Percentiles rank a stretch among this genome's conserved stretches.
Conservation (phyloP, 2,113 vertebrate species). For the Callipepla californica region DNA sequence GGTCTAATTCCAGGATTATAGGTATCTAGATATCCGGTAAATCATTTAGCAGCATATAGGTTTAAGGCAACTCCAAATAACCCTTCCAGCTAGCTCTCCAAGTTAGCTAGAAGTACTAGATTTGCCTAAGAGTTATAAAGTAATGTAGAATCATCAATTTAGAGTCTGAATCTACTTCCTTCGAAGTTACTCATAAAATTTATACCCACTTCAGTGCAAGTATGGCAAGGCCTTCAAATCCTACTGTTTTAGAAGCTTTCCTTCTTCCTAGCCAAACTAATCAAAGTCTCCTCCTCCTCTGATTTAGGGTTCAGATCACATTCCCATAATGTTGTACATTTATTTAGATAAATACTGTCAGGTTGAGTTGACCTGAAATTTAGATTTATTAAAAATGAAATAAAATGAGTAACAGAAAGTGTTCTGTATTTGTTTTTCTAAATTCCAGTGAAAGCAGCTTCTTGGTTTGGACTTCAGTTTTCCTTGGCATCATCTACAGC, state of each 20-base stretch:
- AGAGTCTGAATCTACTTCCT: neutral
- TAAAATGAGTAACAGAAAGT: conserved; percentile 26
- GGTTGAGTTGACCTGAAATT: conserved; percentile 55
- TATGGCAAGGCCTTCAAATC: neutral
- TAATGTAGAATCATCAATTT: conserved; percentile 33
- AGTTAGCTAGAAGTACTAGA: conserved; percentile 33
- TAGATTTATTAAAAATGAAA: conserved; percentile 58
- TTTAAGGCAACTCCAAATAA: conserved; percentile 66
- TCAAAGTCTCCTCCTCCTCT: conserved; percentile 2
- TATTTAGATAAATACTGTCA: conserved; percentile 40
- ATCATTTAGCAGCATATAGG: conserved; percentile 62
- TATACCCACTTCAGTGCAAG: neutral
- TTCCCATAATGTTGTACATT: neutral
- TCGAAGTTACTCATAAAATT: conserved; percentile 33
- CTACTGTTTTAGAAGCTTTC: conserved; percentile 1
- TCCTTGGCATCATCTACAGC: conserved; percentile 48
- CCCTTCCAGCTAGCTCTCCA: conserved; percentile 38
- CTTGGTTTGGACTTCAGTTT: conserved; percentile 41
- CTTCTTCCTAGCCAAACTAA: conserved; percentile 25
- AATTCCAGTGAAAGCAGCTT: conserved; percentile 44
- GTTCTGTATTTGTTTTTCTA: conserved; percentile 47
- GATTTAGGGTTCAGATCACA: neutral
- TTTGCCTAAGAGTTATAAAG: conserved; percentile 10
- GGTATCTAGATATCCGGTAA: conserved; percentile 65
- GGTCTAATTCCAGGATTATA: conserved; percentile 73